Conservation (phyloP, 2,888 invertebrate species). For the Hirtodrosophila confusa region DNA sequence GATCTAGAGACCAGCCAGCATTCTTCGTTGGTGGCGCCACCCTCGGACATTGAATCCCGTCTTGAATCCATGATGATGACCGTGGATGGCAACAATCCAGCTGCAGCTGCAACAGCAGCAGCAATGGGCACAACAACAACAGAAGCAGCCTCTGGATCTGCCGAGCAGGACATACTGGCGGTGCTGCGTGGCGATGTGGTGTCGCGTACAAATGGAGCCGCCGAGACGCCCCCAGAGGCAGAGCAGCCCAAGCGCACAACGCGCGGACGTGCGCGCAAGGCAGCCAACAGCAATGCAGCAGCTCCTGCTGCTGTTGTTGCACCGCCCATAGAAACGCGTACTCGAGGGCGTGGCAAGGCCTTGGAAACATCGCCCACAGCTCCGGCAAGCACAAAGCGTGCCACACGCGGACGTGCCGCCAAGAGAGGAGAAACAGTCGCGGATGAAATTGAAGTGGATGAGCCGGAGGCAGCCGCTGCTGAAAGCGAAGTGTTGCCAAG, state of each 20-base stretch:
- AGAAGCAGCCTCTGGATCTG: slow-evolving; percentile 2
- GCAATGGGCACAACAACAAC: slow-evolving; percentile 11
- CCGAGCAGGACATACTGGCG: slow-evolving; percentile 78
- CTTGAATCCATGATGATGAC: slow-evolving; percentile 84
- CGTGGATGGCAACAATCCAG: slow-evolving; percentile 55
- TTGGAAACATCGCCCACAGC: slow-evolving; percentile 22
- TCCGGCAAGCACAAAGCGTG: slow-evolving; percentile 32
- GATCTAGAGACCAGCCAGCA: slow-evolving; percentile 84
- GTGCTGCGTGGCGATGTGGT: slow-evolving; percentile 76
- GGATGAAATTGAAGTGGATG: slow-evolving; percentile 52
- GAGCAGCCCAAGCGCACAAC: slow-evolving; percentile 62
- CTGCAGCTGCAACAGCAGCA: not conserved
- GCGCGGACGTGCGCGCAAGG: slow-evolving; percentile 68
- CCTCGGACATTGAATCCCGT: slow-evolving; percentile 83
- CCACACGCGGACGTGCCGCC: slow-evolving; percentile 62
- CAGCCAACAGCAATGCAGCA: not conserved
- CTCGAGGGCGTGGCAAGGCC: slow-evolving; percentile 38
- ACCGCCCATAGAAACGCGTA: slow-evolving; percentile 35
- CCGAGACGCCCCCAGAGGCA: not conserved
- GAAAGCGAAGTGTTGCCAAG: slow-evolving; percentile 49
- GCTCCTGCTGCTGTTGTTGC: not conserved
- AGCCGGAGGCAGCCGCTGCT: slow-evolving; percentile 36
- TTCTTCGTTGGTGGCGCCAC: slow-evolving; percentile 83
- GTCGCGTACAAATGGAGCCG: slow-evolving; percentile 46
- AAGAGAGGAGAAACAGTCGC: slow-evolving; percentile 34